Percentiles rank a stretch among this genome's conserved stretches.
Conservation (phyloP, 2,888 invertebrate species). For the Hecatera dysodea region DNA sequence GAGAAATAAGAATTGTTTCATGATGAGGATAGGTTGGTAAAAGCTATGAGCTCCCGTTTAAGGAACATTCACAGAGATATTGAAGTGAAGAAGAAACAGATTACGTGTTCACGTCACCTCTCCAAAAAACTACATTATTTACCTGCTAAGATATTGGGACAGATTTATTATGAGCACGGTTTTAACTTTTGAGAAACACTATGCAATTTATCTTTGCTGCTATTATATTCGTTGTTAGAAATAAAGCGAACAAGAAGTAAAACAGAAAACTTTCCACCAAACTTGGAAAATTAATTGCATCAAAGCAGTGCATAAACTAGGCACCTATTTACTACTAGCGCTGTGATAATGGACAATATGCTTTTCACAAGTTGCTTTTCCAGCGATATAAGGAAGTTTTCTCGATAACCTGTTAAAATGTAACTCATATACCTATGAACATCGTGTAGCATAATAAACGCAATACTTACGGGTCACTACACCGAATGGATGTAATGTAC, state of each 20-base stretch:
- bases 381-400: background rate
- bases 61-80: no score
- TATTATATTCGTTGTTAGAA: background rate
- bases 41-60: background rate
- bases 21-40: no score
- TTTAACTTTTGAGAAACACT: background rate
- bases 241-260: background rate
- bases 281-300: slow-evolving; percentile 19
- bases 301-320: background rate
- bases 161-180: background rate
- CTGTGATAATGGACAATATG: background rate
- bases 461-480: no score
- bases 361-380: background rate
- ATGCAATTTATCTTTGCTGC: background rate
- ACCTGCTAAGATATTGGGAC: background rate
- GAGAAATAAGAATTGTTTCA: background rate
- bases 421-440: background rate
- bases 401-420: background rate
- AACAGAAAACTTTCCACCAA: background rate
- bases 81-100: no score
- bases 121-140: background rate
- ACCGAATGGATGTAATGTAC: no score
- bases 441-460: no score
- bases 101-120: background rate
- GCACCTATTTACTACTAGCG: background rate